Conservation (phyloP, 2,113 vertebrate genomes). For the Ctenodactylus gundi region DNA sequence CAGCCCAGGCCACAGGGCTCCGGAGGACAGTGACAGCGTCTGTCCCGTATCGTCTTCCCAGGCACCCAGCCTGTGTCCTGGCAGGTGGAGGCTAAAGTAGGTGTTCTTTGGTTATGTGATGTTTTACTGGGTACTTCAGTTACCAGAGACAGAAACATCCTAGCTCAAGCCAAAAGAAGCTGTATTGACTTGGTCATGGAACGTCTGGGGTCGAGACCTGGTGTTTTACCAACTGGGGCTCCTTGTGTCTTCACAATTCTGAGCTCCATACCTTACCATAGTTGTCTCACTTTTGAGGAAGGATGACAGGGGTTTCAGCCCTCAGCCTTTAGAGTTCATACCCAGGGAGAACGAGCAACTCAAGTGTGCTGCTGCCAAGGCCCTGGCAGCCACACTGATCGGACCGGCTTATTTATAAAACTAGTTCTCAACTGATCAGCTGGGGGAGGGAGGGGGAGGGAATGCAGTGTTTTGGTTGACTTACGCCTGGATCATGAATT, state of each 20-base stretch:
- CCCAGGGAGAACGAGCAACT: no score
- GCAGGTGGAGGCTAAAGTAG: neutral
- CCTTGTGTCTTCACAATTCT: rapidly evolving
- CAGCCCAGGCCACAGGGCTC: neutral
- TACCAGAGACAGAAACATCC: neutral
- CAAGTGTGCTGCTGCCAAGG: neutral
- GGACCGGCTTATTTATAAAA: neutral
- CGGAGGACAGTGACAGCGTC: neutral
- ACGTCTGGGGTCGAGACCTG: neutral
- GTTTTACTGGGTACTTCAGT: no score
- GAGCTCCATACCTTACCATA: neutral
- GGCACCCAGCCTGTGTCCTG: neutral
- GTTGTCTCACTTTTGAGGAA: neutral
- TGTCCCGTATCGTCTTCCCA: no score
- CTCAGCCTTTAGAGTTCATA: no score
- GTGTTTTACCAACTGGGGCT: neutral
- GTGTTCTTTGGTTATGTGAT: rapidly evolving
- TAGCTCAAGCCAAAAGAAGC: neutral
- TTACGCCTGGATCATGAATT: neutral
- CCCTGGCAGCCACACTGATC: neutral
- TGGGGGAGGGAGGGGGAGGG: rapidly evolving
- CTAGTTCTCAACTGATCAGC: neutral
- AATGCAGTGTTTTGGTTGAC: neutral
- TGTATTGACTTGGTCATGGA: neutral
- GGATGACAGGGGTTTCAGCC: no score